Base-by-base conservation (phyloP, 2,888 invertebrate genomes). In the Nysson spinosus region DNA sequence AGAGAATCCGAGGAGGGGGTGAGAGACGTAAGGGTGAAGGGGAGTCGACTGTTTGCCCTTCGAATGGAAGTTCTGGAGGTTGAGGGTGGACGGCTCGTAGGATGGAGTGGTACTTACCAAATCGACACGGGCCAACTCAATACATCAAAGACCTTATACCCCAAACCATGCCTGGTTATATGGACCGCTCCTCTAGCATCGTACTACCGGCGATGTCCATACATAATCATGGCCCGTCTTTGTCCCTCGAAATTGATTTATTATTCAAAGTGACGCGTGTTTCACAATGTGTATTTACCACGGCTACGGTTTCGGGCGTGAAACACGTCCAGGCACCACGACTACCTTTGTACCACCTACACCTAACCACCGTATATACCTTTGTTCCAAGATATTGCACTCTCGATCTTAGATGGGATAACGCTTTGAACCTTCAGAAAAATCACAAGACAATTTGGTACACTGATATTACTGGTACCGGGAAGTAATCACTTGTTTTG, bases 261-360 rank as follows among this genome's bases (percentile, higher is more conserved):
- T 86, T 86, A 86, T 86, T 86, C 86, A 86, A 86, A 86, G 85
- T 81, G 83, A 85, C 83, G 85, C 85, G 83, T 86, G 86, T 86
- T 85, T 85, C 84, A 85, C 86, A 86, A 85, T 86, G 85, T 86
- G 85, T 86, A 86, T 86, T 85, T 86, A 85, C 86, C 84, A 85
- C 79, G 65, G 66, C n/a, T 76, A 75, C 75, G 72, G 75, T 75
- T 72, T 75, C 72, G 75, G 76, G 75, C 67, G 69, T 69, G 71
- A 65, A 76, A 69, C 72, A 72, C 76, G 65, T 58, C 56, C 44
- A 34, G 61, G 51, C 14, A 24, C 49, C 64, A 55, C 50, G 60
- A 58, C 68, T 69, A 69, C 72, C 75, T 75, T 75, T 75, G 75
- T 71, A 56, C 34, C 58, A 39, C 58, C 44, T 55, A 43, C 69